Evolutionary conservation across 1,140 invertebrate genomes (phyloP), one percentile per base, ranked within the genome.

Genomic region (Centruroides vittatus): DNA sequence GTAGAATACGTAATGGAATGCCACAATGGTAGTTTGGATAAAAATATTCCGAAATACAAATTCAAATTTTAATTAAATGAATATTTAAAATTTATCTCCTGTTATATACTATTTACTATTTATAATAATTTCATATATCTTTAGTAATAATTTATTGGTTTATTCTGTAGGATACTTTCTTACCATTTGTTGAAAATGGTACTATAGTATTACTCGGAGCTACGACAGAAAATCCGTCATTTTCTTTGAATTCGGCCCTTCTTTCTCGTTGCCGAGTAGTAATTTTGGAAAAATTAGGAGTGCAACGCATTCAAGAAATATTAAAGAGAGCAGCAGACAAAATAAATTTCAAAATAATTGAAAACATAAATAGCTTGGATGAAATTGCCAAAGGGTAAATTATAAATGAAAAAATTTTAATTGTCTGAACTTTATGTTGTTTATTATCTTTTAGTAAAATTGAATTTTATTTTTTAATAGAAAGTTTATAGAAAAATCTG

Each of bases 211-310:
- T 92, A 54, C 81, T 92, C 61, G 89, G 88, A 48, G 88, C 89
- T 1, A 92, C 89, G 3, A 92, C 89, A 57, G 88, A 92, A 74
- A 92, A 91, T 75, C 89, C 89, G 51, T 89, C 86, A 1, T 91
- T 89, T 71, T 83, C 81, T 69, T 79, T 91, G 41, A 91, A 90
- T 71, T 82, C 80, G 62, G 86, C 88, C 0, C 73, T 92, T 6
- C 72, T 92, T 0, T 88, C 86, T 74, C 75, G 88, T 41, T 74
- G 74, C 66, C 75, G 81, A 63, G 86, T 90, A 4, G 79, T 89
- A 66, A 81, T 87, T 12, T 71, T 90, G 60, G 81, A 88, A 60
- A 89, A 89, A 74, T 74, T 90, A 41, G 70, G 74, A 47, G 67
- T 73, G 47, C 73, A 78, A 47, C 74, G 83, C 72, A 72, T 90